phyloP scores from a whole-genome alignment of 2,797 vertebrate species.

The Manis pentadactyla region DNA sequence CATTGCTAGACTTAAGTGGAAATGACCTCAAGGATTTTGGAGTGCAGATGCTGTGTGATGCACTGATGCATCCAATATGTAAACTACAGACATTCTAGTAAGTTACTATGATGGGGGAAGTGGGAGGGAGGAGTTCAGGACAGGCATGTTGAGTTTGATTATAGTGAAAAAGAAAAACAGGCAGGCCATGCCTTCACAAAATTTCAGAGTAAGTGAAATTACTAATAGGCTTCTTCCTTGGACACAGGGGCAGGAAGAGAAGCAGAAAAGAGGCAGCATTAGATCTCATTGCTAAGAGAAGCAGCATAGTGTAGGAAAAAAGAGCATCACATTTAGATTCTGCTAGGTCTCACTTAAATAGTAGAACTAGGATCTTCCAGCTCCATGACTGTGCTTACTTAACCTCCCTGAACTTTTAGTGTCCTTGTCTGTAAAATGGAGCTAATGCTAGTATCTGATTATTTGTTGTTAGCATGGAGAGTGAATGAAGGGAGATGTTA shows the following conservation, averaged over 20 bases:
- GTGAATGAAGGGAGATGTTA: background rate
- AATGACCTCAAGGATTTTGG: constrained; percentile 69
- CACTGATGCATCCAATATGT: constrained; percentile 58
- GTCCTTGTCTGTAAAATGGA: constrained; percentile 18
- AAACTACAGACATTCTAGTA: constrained; percentile 71
- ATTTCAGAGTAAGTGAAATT: constrained; percentile 31
- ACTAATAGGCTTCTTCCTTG: background rate
- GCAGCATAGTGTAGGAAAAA: background rate
- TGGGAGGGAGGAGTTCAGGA: background rate
- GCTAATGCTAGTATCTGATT: background rate
- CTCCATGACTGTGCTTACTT: background rate
- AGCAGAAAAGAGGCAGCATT: background rate
- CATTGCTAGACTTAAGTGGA: constrained; percentile 59
- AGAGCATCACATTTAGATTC: background rate
- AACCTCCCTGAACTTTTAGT: background rate
- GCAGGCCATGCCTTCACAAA: constrained; percentile 8
- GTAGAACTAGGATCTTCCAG: background rate
- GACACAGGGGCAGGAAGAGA: background rate
- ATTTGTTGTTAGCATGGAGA: background rate
- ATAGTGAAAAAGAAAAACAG: constrained; percentile 42
- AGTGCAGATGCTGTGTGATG: constrained; percentile 61
- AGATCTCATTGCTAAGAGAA: constrained; percentile 16
- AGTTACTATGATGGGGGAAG: constrained; percentile 34
- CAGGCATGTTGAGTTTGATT: constrained; percentile 8
- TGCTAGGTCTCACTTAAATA: constrained; percentile 4